Conservation (phyloP, 2,113 vertebrate genomes). For the rat (Rattus norvegicus) region DNA sequence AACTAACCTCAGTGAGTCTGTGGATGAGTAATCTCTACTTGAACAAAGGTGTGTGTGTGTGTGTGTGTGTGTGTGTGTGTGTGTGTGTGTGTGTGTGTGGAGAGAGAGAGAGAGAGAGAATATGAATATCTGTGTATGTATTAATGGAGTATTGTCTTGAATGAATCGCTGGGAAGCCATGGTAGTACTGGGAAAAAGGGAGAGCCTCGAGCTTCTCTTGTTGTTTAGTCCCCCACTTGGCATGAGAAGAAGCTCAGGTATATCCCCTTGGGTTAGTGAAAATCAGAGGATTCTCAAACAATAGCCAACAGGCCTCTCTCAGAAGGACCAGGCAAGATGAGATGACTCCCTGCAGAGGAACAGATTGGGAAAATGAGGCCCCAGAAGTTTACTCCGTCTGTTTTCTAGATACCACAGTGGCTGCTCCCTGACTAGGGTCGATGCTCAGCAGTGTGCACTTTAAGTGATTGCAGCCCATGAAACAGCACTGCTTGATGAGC, state of each 20-base stretch:
- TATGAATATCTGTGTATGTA: not conserved
- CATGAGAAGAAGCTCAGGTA: slow-evolving; percentile 61
- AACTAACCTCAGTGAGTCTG: slow-evolving; percentile 65
- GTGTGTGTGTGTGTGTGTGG: not conserved
- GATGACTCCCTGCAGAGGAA: slow-evolving; percentile 58
- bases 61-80: not conserved
- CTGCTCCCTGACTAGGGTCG: slow-evolving; percentile 60
- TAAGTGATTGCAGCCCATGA: slow-evolving; percentile 65
- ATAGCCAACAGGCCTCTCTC: slow-evolving; percentile 44
- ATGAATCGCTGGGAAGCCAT: slow-evolving; percentile 66
- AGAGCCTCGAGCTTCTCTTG: slow-evolving; percentile 61
- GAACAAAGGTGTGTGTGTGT: slow-evolving; percentile 52
- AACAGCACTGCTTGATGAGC: slow-evolving; percentile 63
- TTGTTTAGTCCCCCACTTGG: slow-evolving; percentile 63
- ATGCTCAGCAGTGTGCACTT: slow-evolving; percentile 75
- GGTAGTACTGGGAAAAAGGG: slow-evolving; percentile 52
- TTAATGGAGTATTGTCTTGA: slow-evolving; percentile 63
- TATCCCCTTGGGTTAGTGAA: slow-evolving; percentile 46
- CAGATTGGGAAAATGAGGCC: slow-evolving; percentile 33
- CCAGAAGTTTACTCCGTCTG: slow-evolving; percentile 47
- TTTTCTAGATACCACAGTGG: slow-evolving; percentile 61
- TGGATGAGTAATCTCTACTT: slow-evolving; percentile 67
- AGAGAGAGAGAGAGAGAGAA: not conserved
- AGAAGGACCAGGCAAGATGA: slow-evolving; percentile 49
- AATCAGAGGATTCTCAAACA: slow-evolving; percentile 61